Percentiles rank a stretch among this genome's conserved stretches.
Conservation (phyloP, 2,888 invertebrate species). For the Euplagia quadripunctaria region DNA sequence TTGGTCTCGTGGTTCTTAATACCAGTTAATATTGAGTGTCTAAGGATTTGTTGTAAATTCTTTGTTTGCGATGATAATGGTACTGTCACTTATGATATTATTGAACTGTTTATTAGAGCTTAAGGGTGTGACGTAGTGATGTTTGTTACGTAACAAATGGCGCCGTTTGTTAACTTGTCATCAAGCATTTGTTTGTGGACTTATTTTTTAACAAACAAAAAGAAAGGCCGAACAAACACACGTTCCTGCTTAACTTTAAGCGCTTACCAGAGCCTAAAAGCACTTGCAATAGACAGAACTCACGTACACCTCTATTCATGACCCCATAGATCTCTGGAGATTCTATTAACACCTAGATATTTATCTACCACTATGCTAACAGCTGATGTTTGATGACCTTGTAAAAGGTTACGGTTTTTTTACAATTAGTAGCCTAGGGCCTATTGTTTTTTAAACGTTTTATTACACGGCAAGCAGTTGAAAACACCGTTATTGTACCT, state of each 20-base stretch:
- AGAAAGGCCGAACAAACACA: neutral
- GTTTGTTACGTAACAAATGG: neutral
- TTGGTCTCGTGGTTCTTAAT: constrained; percentile 34
- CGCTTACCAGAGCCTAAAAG: neutral
- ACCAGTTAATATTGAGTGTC: constrained; percentile 29
- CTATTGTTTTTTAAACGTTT: neutral
- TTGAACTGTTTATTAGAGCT: constrained; percentile 14
- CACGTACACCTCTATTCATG: too few species aligned
- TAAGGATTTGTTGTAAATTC: constrained; percentile 31
- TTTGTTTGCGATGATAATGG: constrained; percentile 20
- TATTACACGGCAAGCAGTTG: neutral
- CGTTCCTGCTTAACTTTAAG: neutral
- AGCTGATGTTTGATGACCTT: too few species aligned
- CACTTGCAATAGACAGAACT: too few species aligned
- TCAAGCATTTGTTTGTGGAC: neutral
- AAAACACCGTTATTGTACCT: neutral
- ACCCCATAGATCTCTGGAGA: too few species aligned
- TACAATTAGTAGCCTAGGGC: too few species aligned
- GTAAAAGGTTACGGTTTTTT: too few species aligned
- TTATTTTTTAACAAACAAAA: neutral
- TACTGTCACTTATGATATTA: constrained; percentile 9
- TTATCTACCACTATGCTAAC: too few species aligned
- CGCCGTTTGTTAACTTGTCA: neutral
- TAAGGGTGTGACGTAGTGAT: neutral
- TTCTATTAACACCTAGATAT: too few species aligned